Conservation (phyloP, 2,888 invertebrate species). For the Gastrophysa polygoni region DNA sequence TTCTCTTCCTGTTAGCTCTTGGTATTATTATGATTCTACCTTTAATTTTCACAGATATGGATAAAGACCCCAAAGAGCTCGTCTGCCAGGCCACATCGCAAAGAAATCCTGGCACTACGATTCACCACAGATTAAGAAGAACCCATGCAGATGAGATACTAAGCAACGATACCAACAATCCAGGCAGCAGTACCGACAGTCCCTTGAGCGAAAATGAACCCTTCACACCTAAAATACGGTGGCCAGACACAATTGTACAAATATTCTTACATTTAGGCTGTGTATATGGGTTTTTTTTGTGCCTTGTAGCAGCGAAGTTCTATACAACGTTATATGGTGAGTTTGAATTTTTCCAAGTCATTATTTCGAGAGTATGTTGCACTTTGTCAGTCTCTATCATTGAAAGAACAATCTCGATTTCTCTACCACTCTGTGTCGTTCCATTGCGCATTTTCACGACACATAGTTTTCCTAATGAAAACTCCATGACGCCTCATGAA, state of each 20-base stretch:
- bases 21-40: too few species aligned
- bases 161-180: slow-evolving; percentile 1
- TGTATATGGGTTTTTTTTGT: slow-evolving; percentile 72
- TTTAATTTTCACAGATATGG: too few species aligned
- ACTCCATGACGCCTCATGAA: neutral
- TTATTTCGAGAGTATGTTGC: too few species aligned
- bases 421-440: too few species aligned
- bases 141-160: slow-evolving; percentile 29
- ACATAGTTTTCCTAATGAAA: neutral
- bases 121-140: slow-evolving; percentile 22
- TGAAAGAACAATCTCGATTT: too few species aligned
- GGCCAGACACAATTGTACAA: slow-evolving; percentile 77
- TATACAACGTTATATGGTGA: slow-evolving; percentile 76
- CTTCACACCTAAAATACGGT: slow-evolving; percentile 70
- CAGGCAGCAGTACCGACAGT: slow-evolving; percentile 15
- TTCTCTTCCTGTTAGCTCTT: too few species aligned
- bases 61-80: slow-evolving; percentile 24
- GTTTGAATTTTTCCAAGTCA: too few species aligned
- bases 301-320: slow-evolving; percentile 66
- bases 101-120: slow-evolving; percentile 22
- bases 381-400: too few species aligned
- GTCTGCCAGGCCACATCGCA: slow-evolving; percentile 23
- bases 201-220: too few species aligned
- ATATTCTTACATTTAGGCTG: slow-evolving; percentile 72
- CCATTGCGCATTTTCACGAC: neutral